Evolutionary conservation across 2,888 invertebrate species (phyloP).

Genomic region (Megalurothrips usitatus): DNA sequence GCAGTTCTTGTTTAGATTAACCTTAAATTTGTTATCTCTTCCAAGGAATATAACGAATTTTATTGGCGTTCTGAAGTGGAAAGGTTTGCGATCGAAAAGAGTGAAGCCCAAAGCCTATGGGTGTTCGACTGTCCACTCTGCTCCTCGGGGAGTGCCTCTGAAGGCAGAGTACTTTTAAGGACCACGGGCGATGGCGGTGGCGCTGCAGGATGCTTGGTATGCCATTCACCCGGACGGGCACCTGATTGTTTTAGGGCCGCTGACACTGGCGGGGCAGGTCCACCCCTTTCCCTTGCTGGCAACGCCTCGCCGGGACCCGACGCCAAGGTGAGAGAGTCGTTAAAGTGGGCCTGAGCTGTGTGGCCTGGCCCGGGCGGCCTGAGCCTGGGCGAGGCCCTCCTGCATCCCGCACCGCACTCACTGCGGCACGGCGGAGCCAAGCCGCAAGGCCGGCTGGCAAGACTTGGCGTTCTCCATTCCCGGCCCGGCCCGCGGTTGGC

Average conservation of each 20-base stretch:
- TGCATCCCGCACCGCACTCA: not conserved
- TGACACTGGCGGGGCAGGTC: not conserved
- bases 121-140: no score
- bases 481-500: no score
- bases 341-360: not conserved
- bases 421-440: not conserved
- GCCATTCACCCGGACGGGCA: not conserved
- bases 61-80: no score
- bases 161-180: no score
- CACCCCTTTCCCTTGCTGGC: not conserved
- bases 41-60: no score
- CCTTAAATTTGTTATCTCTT: no score
- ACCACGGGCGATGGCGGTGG: no score
- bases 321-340: not conserved
- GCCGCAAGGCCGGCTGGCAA: not conserved
- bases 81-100: no score
- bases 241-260: constrained; percentile 11
- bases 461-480: not conserved
- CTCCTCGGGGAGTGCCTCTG: no score
- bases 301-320: not conserved
- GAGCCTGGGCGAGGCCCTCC: not conserved
- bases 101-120: no score
- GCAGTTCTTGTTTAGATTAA: no score
- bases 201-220: constrained; percentile 8
- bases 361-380: not conserved